Conservation (phyloP, 2,797 vertebrate species). For the Menidia menidia region DNA sequence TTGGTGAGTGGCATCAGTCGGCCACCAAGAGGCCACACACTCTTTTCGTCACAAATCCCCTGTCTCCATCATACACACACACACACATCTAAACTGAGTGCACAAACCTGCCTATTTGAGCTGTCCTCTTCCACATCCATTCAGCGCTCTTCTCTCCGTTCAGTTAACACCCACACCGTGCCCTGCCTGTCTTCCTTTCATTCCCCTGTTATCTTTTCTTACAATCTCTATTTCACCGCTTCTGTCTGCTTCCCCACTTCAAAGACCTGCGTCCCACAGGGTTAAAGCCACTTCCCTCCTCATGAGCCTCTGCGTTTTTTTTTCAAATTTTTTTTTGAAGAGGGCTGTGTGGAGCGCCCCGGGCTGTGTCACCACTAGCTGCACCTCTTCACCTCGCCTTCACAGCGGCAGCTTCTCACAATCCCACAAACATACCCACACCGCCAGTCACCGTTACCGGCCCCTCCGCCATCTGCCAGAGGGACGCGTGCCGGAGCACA, state of each 20-base stretch:
- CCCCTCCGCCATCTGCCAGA: slow-evolving; percentile 75
- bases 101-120: slow-evolving; percentile 22
- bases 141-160: slow-evolving; percentile 21
- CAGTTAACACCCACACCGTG: slow-evolving; percentile 18
- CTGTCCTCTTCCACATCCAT: slow-evolving; percentile 34
- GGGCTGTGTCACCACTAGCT: slow-evolving; percentile 24
- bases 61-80: slow-evolving; percentile 56
- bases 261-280: slow-evolving; percentile 25
- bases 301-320: slow-evolving; percentile 5
- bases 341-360: slow-evolving; percentile 49
- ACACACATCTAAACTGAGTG: slow-evolving; percentile 16
- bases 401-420: slow-evolving; percentile 63
- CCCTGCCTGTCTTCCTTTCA: slow-evolving; percentile 1
- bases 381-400: slow-evolving; percentile 12
- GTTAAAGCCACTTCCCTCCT: slow-evolving; percentile 22
- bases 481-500: slow-evolving; percentile 43
- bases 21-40: slow-evolving; percentile 54
- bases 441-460: slow-evolving; percentile 58
- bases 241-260: slow-evolving; percentile 4
- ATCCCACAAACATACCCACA: slow-evolving; percentile 51
- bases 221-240: slow-evolving; percentile 7
- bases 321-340: slow-evolving; percentile 18
- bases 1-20: slow-evolving; percentile 73
- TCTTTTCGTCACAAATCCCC: slow-evolving; percentile 76
- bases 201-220: slow-evolving; percentile 12